A percentile compares a stretch with the other conserved stretches of the same genome.
Conservation (phyloP, 2,888 invertebrate genomes). For the Drosophila phalerata region DNA sequence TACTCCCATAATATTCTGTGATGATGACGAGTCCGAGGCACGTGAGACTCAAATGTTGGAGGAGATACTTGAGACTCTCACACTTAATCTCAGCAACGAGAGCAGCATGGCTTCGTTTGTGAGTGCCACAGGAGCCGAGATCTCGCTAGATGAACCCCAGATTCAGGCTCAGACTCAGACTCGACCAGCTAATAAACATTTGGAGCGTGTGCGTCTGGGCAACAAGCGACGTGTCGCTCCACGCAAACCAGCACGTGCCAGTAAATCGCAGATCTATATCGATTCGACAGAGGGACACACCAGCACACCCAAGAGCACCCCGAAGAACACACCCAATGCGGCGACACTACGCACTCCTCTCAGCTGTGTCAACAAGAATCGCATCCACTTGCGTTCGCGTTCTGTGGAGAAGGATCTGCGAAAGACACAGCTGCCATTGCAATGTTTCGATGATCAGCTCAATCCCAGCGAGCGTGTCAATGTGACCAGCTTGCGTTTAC, state of each 20-base stretch:
- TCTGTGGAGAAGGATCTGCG: conserved; percentile 72
- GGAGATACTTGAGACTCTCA: conserved; percentile 77
- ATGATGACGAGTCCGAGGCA: conserved; percentile 73
- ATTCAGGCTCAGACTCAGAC: not conserved
- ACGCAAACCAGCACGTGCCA: conserved; percentile 62
- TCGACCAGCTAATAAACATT: conserved; percentile 66
- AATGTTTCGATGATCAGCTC: conserved; percentile 76
- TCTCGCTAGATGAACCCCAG: conserved; percentile 34
- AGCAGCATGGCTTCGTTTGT: conserved; percentile 74
- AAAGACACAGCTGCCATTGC: conserved; percentile 65
- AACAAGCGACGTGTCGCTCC: conserved; percentile 69
- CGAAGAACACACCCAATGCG: conserved; percentile 37
- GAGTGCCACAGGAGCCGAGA: conserved; percentile 41
- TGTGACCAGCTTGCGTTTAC: conserved; percentile 37
- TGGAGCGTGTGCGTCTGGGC: conserved; percentile 78
- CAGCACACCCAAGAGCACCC: conserved; percentile 49
- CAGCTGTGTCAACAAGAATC: conserved; percentile 80
- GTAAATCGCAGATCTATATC: conserved; percentile 72
- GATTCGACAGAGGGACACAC: conserved; percentile 52
- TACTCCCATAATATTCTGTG: conserved; percentile 83
- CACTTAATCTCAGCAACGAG: conserved; percentile 75
- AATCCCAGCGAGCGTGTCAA: conserved; percentile 53
- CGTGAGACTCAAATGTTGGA: conserved; percentile 83
- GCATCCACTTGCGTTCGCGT: conserved; percentile 74
- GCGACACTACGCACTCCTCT: conserved; percentile 78